Percentiles rank a stretch among this genome's conserved stretches.
Conservation (phyloP, 2,888 invertebrate genomes). For the Lithophane semibrunnea region DNA sequence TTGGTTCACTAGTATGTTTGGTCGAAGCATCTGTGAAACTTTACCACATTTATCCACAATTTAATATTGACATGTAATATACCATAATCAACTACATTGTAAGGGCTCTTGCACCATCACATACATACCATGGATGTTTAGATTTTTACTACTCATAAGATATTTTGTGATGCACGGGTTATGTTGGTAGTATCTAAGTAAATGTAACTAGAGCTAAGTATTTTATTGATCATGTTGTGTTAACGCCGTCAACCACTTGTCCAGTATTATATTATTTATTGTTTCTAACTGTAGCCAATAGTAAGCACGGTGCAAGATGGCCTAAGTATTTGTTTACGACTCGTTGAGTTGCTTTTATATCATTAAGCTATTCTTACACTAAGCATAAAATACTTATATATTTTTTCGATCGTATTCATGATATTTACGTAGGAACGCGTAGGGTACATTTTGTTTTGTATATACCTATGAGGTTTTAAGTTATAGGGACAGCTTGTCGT, state of each 20-base stretch:
- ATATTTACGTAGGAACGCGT: slow-evolving; percentile 53
- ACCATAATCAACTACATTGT: slow-evolving; percentile 28
- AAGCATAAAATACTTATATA: slow-evolving; percentile 64
- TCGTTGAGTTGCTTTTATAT: slow-evolving; percentile 53
- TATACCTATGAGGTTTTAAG: slow-evolving; percentile 45
- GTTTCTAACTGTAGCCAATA: slow-evolving; percentile 41
- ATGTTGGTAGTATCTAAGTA: slow-evolving; percentile 17
- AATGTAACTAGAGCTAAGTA: slow-evolving; percentile 19
- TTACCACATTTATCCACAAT: slow-evolving; percentile 5
- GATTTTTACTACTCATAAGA: background rate
- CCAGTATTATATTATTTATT: slow-evolving; percentile 62
- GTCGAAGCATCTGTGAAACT: slow-evolving; percentile 1
- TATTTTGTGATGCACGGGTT: slow-evolving; percentile 36
- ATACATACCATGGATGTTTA: slow-evolving; percentile 4
- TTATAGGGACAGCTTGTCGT: slow-evolving; percentile 30
- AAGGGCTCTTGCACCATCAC: slow-evolving; percentile 62
- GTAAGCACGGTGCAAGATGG: slow-evolving; percentile 62
- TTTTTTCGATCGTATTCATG: slow-evolving; percentile 63
- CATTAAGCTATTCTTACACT: slow-evolving; percentile 52
- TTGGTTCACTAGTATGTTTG: slow-evolving; percentile 12
- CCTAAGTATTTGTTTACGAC: slow-evolving; percentile 58
- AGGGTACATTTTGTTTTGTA: slow-evolving; percentile 47
- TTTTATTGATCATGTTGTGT: slow-evolving; percentile 31
- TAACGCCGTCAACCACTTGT: slow-evolving; percentile 40
- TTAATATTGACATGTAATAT: slow-evolving; percentile 21